Evolutionary conservation across 2,113 vertebrate genomes (phyloP).

Genomic region (Beaufortia kweichowensis): DNA sequence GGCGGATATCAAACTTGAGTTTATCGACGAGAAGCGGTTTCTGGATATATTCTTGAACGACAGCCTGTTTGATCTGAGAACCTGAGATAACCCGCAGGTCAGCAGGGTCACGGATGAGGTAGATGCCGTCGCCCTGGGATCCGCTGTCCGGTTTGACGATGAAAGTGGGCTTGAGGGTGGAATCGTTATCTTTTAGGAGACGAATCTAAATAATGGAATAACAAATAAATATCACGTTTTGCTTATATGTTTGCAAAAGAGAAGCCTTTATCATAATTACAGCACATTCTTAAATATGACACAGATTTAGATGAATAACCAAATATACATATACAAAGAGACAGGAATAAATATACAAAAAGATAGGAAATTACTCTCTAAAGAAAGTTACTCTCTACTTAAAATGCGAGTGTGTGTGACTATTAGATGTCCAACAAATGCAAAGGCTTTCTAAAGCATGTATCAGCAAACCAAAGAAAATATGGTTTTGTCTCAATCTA

Average conservation of each 20-base stretch:
- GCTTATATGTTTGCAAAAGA: background rate
- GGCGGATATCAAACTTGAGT: slow-evolving; percentile 95
- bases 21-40: slow-evolving; percentile 93
- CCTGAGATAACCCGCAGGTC: slow-evolving; percentile 79
- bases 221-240: background rate
- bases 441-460: background rate
- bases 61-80: slow-evolving; percentile 81
- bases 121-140: slow-evolving; percentile 97
- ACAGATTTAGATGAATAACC: too few relatives aligned
- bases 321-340: too few relatives aligned
- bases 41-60: slow-evolving; percentile 95
- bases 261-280: too few relatives aligned
- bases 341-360: too few relatives aligned
- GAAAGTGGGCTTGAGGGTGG: slow-evolving; percentile 84
- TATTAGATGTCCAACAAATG: background rate
- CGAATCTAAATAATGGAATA: slow-evolving; percentile 73
- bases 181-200: slow-evolving; percentile 80
- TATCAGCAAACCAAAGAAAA: background rate
- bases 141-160: slow-evolving; percentile 96
- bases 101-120: slow-evolving; percentile 91
- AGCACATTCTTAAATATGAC: too few relatives aligned
- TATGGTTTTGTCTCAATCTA: background rate
- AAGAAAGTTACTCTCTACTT: too few relatives aligned
- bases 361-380: too few relatives aligned
- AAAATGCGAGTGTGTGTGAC: too few relatives aligned